phyloP scores from a whole-genome alignment of 2,888 invertebrate genomes.

The Oxystoma pomonae region DNA sequence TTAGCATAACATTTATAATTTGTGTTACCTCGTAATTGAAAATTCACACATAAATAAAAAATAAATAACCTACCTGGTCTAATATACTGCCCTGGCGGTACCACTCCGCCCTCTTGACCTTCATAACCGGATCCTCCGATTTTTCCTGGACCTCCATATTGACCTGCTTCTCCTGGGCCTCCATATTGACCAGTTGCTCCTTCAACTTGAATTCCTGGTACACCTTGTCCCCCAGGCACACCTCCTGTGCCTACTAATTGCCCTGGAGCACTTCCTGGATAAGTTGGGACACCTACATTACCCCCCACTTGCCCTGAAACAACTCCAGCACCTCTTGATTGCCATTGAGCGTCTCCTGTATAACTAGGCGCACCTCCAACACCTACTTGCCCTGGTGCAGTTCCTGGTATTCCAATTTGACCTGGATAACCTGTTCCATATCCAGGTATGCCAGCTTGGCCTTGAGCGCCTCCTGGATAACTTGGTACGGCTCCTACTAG shows the following conservation, averaged over 20 bases:
- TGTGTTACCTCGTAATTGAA: too few species aligned
- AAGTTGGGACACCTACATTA: slow-evolving; percentile 3
- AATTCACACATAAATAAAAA: background rate
- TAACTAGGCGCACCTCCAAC: background rate
- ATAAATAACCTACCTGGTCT: background rate
- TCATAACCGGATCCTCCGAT: background rate
- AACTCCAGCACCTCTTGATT: slow-evolving; percentile 1
- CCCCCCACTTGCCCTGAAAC: background rate
- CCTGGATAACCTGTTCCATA: slow-evolving; percentile 6
- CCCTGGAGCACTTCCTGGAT: slow-evolving; percentile 6
- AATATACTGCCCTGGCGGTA: slow-evolving; percentile 19
- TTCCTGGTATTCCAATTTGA: slow-evolving; percentile 5
- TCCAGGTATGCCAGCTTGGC: slow-evolving; percentile 8
- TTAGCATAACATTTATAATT: too few species aligned
- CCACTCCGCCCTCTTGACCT: slow-evolving; percentile 3
- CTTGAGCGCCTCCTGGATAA: slow-evolving; percentile 11
- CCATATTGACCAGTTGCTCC: slow-evolving; percentile 5
- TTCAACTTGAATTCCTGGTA: background rate
- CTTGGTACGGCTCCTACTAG: background rate
- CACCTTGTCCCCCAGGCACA: background rate
- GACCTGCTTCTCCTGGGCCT: background rate
- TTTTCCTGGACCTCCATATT: slow-evolving; percentile 4
- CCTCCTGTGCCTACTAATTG: background rate
- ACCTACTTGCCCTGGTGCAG: slow-evolving; percentile 2
- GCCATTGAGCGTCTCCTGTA: too few species aligned